These are phyloP conservation scores for Heliangelus exortis DNA, from an alignment of 2,797 vertebrate genomes.

Conservation along the genomic window DNA sequence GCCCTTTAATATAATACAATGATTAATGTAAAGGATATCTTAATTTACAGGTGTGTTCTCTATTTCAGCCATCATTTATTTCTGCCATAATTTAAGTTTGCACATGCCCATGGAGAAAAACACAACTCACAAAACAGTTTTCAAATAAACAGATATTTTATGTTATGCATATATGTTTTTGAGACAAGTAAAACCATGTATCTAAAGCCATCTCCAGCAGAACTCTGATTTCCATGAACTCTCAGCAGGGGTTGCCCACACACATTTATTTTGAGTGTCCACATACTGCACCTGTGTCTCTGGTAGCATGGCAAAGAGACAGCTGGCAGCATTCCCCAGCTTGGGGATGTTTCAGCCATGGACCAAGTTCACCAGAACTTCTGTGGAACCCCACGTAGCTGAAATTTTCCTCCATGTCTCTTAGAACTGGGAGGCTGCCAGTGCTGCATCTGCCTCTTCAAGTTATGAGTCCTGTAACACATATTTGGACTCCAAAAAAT, in stretches of 20 bases:
- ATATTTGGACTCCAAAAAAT: not conserved
- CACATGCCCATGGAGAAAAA: not conserved
- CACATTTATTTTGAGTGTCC: not conserved
- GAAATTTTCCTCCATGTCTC: not conserved
- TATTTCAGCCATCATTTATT: not conserved
- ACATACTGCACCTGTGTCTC: not conserved
- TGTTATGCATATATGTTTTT: accelerated
- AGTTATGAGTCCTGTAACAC: not conserved
- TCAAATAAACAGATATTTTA: not conserved
- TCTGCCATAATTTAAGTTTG: not conserved
- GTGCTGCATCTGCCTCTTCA: conserved; percentile 8
- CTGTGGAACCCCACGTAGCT: accelerated
- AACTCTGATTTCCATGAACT: not conserved
- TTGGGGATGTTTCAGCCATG: not conserved
- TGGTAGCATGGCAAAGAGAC: not conserved
- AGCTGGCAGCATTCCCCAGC: not conserved
- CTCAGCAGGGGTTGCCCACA: not conserved
- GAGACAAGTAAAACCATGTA: not conserved
- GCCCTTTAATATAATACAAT: not conserved
- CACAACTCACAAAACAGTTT: not conserved
- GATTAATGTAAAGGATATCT: not conserved
- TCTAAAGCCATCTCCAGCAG: not conserved
- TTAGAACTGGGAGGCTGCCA: conserved; percentile 27
- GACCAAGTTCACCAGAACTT: not conserved
- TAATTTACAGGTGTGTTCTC: not conserved